Percentiles rank a stretch among this genome's conserved stretches.
Evolutionary conservation across 2,113 vertebrate species (phyloP).

Genomic region (Anhinga rufa): DNA sequence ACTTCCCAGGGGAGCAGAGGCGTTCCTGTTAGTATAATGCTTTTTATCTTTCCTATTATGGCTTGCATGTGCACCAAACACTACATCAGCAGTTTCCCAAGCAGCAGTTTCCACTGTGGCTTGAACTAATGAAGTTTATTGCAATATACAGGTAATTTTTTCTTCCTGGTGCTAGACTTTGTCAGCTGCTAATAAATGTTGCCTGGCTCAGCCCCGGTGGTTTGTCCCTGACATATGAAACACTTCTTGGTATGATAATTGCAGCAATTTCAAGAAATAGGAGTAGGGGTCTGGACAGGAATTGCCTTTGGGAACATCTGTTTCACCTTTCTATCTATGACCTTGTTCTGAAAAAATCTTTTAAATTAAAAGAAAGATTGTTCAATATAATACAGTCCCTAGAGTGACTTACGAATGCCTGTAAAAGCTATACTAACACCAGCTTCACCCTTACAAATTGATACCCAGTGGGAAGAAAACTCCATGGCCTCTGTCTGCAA

Average conservation of each 20-base stretch:
- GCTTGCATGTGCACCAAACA: neutral
- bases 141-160: neutral
- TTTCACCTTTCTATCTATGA: neutral
- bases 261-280: constrained; percentile 20
- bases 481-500: accelerated
- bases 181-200: neutral
- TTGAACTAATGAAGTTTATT: neutral
- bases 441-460: neutral
- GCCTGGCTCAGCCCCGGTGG: neutral
- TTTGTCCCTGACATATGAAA: neutral
- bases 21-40: neutral
- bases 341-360: neutral
- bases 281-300: constrained; percentile 10
- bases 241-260: constrained; percentile 31
- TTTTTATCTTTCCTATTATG: neutral
- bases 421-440: neutral
- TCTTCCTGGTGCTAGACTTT: neutral
- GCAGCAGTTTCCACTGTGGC: neutral
- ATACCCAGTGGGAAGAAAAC: neutral
- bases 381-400: neutral
- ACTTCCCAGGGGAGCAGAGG: neutral
- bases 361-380: neutral
- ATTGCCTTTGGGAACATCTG: constrained; percentile 32
- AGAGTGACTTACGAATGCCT: neutral
- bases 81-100: neutral